Evolutionary conservation across 2,797 vertebrate genomes (phyloP).

Genomic region (Enoplosus armatus): DNA sequence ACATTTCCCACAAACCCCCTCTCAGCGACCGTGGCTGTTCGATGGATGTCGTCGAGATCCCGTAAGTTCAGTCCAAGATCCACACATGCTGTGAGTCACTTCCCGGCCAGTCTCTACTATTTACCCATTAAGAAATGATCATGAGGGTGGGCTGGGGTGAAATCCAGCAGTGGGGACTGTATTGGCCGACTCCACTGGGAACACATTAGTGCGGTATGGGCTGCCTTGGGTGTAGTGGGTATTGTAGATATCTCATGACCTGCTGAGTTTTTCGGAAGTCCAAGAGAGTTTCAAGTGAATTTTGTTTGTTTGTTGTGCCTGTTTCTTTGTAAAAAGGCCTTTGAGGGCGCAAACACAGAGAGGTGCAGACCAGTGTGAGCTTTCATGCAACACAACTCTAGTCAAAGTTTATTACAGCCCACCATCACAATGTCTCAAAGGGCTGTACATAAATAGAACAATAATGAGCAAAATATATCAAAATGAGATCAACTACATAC

Average conservation of each 20-base stretch:
- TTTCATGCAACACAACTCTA: too few species aligned
- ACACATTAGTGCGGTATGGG: constrained; percentile 19
- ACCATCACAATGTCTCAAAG: too few species aligned
- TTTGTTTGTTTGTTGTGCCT: background rate
- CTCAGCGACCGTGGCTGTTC: constrained; percentile 35
- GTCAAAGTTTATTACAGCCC: too few species aligned
- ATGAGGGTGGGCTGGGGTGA: constrained; percentile 55
- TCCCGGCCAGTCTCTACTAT: constrained; percentile 46
- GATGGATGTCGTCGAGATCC: constrained; percentile 46
- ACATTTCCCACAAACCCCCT: constrained; percentile 56
- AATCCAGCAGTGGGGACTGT: constrained; percentile 33
- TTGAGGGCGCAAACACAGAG: background rate
- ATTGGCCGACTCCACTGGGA: constrained; percentile 15
- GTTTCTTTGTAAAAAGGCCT: background rate
- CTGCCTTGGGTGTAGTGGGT: background rate
- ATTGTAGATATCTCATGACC: constrained; percentile 28
- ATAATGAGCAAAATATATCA: too few species aligned
- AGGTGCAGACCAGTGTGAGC: background rate
- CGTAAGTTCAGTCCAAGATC: constrained; percentile 55
- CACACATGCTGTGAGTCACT: constrained; percentile 66
- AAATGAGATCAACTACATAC: too few species aligned
- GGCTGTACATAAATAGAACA: too few species aligned
- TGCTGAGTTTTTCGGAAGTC: constrained; percentile 20
- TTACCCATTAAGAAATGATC: constrained; percentile 48
- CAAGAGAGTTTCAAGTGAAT: constrained; percentile 1